phyloP scores from a whole-genome alignment of 2,113 vertebrate genomes.

The Nettapus auritus region DNA sequence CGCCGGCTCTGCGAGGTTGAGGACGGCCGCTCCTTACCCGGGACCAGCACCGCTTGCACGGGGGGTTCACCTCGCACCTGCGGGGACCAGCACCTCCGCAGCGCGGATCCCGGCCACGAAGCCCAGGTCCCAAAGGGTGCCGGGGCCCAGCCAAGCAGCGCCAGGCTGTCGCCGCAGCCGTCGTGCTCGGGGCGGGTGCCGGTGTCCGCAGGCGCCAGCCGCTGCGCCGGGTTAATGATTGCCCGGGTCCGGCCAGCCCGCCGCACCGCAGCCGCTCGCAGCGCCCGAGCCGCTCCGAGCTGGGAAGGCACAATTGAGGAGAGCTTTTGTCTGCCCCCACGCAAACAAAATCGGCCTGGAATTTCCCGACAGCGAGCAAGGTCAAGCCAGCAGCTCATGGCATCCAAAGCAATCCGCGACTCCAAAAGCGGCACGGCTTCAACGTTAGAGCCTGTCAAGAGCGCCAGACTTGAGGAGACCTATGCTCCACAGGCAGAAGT shows the following conservation, averaged over 20 bases:
- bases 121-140: not conserved
- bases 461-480: not conserved
- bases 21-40: not conserved
- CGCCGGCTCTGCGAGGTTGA: not conserved
- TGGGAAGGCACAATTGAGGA: not conserved
- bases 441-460: not conserved
- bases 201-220: too few species aligned
- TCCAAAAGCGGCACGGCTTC: not conserved
- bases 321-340: not conserved
- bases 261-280: not conserved
- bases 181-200: too few species aligned
- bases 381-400: not conserved
- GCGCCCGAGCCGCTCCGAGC: not conserved
- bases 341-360: not conserved
- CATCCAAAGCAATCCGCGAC: not conserved
- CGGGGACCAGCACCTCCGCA: too few species aligned
- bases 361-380: not conserved
- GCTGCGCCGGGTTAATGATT: not conserved
- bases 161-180: not conserved
- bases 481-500: not conserved
- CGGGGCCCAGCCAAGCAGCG: accelerated
- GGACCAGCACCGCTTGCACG: too few species aligned
- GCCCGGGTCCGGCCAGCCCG: not conserved
- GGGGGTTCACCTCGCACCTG: not conserved
- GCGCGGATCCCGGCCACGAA: not conserved